These are phyloP conservation scores for Sarotherodon lohbergeri DNA, from an alignment of 2,113 vertebrate genomes.

Conservation along the genomic window DNA sequence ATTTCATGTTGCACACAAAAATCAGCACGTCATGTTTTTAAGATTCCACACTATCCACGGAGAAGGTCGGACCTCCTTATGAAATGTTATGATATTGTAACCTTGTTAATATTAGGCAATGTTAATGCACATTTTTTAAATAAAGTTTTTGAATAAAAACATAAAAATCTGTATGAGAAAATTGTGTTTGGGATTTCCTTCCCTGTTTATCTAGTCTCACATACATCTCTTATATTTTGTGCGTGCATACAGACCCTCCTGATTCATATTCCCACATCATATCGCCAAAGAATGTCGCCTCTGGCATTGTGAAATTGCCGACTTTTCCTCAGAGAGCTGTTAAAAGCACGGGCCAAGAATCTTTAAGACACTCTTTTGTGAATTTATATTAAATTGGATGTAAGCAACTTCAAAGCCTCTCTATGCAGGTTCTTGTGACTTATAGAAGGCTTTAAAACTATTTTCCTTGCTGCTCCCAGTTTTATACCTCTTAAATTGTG, in stretches of 20 bases:
- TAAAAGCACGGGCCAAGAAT: background rate
- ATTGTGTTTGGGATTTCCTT: background rate
- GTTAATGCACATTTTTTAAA: background rate
- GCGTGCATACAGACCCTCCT: background rate
- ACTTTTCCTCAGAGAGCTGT: background rate
- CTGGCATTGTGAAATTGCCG: background rate
- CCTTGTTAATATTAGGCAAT: background rate
- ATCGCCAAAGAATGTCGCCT: conserved; percentile 1
- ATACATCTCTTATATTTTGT: background rate
- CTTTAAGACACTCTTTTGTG: background rate
- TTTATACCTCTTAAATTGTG: background rate
- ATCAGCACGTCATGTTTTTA: background rate
- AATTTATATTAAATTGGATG: background rate
- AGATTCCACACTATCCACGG: background rate
- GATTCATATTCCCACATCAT: background rate
- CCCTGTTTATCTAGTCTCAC: background rate
- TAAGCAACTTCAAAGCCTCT: background rate
- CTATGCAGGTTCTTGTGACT: background rate
- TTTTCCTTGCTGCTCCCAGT: background rate
- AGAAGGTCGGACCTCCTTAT: background rate
- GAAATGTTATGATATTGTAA: background rate
- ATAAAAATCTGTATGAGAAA: background rate
- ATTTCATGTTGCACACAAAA: background rate
- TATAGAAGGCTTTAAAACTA: background rate
- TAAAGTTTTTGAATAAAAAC: conserved; percentile 16